Base-by-base conservation (phyloP, 2,888 invertebrate species). In the Margaritifera margaritifera region DNA sequence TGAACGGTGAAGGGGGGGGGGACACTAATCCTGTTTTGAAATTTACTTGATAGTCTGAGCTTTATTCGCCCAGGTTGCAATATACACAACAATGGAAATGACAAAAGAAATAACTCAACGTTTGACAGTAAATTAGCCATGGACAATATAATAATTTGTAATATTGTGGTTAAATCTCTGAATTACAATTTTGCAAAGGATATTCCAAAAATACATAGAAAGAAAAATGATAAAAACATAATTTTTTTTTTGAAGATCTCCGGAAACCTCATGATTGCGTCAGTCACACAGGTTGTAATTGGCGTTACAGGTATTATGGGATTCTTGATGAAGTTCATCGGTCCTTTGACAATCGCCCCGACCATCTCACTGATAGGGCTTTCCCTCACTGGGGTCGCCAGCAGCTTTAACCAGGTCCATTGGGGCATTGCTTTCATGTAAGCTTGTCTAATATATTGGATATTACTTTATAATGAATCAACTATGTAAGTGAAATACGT, bases 401-500 rank as follows among this genome's bases (percentile, higher is more conserved):
- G 94, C 0, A 92, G 92, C 0, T 94, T 94, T 19, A 94, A 95
- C 0, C 92, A 94, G 0, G 92, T 93, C 83, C 94, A 96, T 81
- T 96, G 96, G 96, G 94, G 94, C 11, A 93, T 96, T 64, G 93
- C 95, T 0, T 92, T 93, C 27, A 92, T 94, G 96, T 96, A 88
- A 92, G 92, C 82, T 42, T 11, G 2, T 56, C 4, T 25, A 52
- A 24, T 15, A 22, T 52, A 42, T 42, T n/a, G 3, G 8, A 6
- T n/a, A 61, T 20, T 25, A 59, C 22, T 11, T 42, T 42, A 3
- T 42, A 42, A 42, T 42, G 1, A 42, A 42, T 42, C 2, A 1
- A 42, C 11, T 42, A 0, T 42, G 2, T 42, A 11, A 11, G 4
- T 42, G 11, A 2, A 42, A 11, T 42, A 11, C 42, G 11, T 11